Conservation (phyloP, 1,140 invertebrate species). For the Cheumatopsyche charites region DNA sequence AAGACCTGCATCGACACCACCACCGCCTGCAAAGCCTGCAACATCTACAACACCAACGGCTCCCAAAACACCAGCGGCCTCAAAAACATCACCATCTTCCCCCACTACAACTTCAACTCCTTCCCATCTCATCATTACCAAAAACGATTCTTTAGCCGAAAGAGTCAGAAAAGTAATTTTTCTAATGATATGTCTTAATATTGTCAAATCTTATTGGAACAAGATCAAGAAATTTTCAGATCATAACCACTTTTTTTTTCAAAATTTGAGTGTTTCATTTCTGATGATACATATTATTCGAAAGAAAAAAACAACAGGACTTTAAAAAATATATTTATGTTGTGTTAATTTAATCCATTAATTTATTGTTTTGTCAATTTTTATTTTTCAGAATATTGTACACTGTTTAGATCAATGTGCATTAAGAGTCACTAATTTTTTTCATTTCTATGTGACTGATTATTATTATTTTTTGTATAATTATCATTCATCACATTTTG, state of each 20-base stretch:
- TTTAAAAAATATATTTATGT: too few relatives aligned
- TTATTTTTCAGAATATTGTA: too few relatives aligned
- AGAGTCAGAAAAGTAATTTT: constrained; percentile 62
- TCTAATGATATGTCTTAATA: neutral
- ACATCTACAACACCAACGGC: constrained; percentile 48
- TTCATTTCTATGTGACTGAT: constrained; percentile 5
- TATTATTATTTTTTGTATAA: constrained; percentile 8
- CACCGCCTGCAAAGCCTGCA: constrained; percentile 54
- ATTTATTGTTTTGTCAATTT: too few relatives aligned
- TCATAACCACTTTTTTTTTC: too few relatives aligned
- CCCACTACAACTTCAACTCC: constrained; percentile 47
- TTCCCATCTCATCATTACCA: constrained; percentile 62
- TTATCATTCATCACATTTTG: constrained; percentile 6
- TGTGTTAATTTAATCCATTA: too few relatives aligned
- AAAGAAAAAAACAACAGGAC: too few relatives aligned
- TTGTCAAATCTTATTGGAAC: too few relatives aligned
- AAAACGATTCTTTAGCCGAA: constrained; percentile 65
- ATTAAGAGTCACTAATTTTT: neutral
- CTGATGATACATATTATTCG: too few relatives aligned
- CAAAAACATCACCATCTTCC: constrained; percentile 28
- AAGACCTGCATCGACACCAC: constrained; percentile 57
- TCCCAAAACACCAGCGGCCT: neutral
- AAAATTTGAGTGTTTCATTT: too few relatives aligned
- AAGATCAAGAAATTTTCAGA: too few relatives aligned
- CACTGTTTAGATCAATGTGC: too few relatives aligned